These are phyloP conservation scores for Sebastes elongatus DNA, from an alignment of 2,797 vertebrate species.

Conservation along the genomic window DNA sequence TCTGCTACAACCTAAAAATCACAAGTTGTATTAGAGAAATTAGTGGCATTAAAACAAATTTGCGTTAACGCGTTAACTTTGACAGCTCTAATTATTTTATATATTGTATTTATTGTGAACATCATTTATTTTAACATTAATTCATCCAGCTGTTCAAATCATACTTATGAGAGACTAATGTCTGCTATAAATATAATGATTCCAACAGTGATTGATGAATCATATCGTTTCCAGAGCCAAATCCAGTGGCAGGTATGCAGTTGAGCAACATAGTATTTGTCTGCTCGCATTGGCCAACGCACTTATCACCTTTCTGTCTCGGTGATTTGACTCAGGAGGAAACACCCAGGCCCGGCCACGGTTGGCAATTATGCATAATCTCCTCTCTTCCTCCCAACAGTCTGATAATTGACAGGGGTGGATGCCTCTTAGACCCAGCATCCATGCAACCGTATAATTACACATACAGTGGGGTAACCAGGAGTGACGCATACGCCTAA, in stretches of 20 bases:
- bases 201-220: slow-evolving; percentile 29
- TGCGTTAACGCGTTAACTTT: too few relatives aligned
- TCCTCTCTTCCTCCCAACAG: slow-evolving; percentile 66
- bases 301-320: slow-evolving; percentile 72
- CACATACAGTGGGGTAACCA: slow-evolving; percentile 17
- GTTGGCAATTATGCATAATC: slow-evolving; percentile 79
- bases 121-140: background rate
- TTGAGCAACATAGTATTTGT: slow-evolving; percentile 72
- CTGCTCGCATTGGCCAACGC: slow-evolving; percentile 68
- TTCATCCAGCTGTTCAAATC: background rate
- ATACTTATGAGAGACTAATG: background rate
- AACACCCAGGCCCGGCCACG: slow-evolving; percentile 70
- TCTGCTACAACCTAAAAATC: too few relatives aligned
- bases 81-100: background rate
- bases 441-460: slow-evolving; percentile 65
- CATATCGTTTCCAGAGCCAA: slow-evolving; percentile 30
- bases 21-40: too few relatives aligned
- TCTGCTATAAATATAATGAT: background rate
- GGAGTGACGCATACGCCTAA: background rate
- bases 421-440: slow-evolving; percentile 55
- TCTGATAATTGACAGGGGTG: slow-evolving; percentile 70
- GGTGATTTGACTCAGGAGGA: slow-evolving; percentile 66
- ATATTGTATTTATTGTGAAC: background rate
- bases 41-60: too few relatives aligned
- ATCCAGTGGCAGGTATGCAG: slow-evolving; percentile 54